These are phyloP conservation scores for Equus przewalskii DNA, from an alignment of 2,113 vertebrate genomes.

Conservation along the genomic window DNA sequence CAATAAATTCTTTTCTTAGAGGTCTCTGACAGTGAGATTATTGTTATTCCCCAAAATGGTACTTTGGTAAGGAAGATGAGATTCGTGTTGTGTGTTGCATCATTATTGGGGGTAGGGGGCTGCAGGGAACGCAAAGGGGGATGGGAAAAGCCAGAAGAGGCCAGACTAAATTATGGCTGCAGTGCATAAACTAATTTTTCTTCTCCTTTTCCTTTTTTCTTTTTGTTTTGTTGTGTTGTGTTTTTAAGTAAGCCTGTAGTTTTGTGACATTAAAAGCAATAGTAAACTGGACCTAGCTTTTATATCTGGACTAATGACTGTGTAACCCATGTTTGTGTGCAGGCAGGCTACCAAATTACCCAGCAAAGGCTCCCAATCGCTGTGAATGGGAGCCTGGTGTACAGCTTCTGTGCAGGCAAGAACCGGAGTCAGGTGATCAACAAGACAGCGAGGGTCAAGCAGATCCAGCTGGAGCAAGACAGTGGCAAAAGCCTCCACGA, in stretches of 20 bases:
- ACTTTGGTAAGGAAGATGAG: slow-evolving; percentile 72
- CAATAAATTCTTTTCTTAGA: slow-evolving; percentile 83
- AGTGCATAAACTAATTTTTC: not conserved
- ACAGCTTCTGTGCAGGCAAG: slow-evolving; percentile 88
- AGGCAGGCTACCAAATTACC: slow-evolving; percentile 99
- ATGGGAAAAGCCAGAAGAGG: slow-evolving; percentile 50
- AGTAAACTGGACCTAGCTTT: not conserved
- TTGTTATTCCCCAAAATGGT: slow-evolving; percentile 79
- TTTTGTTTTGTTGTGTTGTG: not conserved
- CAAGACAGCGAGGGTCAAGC: slow-evolving; percentile 93
- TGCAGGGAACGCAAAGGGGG: slow-evolving; percentile 27
- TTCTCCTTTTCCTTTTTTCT: not conserved
- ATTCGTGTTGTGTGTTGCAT: slow-evolving; percentile 79
- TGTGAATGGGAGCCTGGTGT: slow-evolving; percentile 91
- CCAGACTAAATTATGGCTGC: not conserved
- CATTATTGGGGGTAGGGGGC: not conserved
- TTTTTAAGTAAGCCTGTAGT: not conserved
- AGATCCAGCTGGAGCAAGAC: slow-evolving; percentile 99
- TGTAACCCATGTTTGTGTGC: slow-evolving; percentile 72
- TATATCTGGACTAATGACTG: not conserved
- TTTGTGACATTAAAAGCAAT: not conserved
- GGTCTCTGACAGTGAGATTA: slow-evolving; percentile 81
- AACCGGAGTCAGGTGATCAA: slow-evolving; percentile 89
- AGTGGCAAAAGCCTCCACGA: slow-evolving; percentile 99
- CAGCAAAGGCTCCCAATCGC: slow-evolving; percentile 96